Evolutionary conservation across 2,113 vertebrate genomes (phyloP).

Genomic region (Struthidea cinerea): DNA sequence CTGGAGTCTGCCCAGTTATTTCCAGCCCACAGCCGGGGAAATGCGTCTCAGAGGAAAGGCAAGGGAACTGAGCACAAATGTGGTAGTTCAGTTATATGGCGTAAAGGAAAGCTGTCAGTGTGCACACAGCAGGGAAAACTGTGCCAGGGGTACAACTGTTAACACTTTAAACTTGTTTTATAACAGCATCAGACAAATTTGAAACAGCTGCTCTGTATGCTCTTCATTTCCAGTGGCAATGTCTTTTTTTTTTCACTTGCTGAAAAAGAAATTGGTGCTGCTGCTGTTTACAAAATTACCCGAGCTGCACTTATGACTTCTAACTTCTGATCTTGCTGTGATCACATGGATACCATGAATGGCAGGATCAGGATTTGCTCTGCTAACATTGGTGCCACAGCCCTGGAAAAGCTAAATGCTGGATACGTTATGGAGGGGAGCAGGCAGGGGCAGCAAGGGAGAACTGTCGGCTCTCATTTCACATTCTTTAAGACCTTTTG

Average conservation of each 20-base stretch:
- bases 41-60: background rate
- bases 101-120: background rate
- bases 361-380: background rate
- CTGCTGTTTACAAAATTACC: conserved; percentile 41
- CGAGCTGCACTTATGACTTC: background rate
- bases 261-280: conserved; percentile 37
- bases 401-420: background rate
- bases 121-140: background rate
- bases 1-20: background rate
- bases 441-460: background rate
- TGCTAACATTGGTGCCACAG: background rate
- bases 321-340: conserved; percentile 25
- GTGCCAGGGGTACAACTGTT: conserved; percentile 38
- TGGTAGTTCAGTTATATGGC: background rate
- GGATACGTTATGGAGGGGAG: background rate
- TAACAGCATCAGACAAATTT: conserved; percentile 38
- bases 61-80: background rate
- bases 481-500: background rate
- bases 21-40: background rate
- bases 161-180: conserved; percentile 53
- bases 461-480: background rate
- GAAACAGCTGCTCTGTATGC: conserved; percentile 52
- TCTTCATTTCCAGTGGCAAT: conserved; percentile 40
- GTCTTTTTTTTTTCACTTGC: background rate
- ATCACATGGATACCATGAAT: background rate